Base-by-base conservation (phyloP, 2,113 vertebrate genomes). In the Chitala chitala region DNA sequence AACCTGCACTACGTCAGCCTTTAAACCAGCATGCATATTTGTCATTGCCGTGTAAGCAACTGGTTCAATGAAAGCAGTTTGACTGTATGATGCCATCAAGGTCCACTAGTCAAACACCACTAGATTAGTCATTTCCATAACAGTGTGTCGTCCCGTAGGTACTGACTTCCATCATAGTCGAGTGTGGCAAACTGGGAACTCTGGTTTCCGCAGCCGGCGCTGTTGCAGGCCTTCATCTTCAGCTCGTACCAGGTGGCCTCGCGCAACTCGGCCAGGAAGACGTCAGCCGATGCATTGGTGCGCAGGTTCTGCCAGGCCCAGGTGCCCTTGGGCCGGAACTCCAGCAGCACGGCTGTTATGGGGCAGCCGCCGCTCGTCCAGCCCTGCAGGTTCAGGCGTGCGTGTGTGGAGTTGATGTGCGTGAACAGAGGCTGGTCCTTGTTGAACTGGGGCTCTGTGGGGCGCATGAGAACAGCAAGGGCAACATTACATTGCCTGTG, bases 201-300 rank as follows among this genome's bases (percentile, higher is more conserved):
- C 89, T 99, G 94, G 63, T 99, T 98, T 64, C 96, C 95, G 42
- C 97, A 99, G 84, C 97, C 97, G 0, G 97, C 97, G 2, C 95
- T 98, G 93, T 99, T 99, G 78, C 97, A 99, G 0, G 95, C 96
- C 83, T 95, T 92, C 96, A 99, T 98, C 84, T 96, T 96, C 64
- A 99, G 87, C 85, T 98, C 96, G 3, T 98, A 99, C 97, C 97
- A 99, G 0, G 96, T 98, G 76, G 96, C 97, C 87, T 98, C 97
- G 0, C 94, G 94, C 76, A 98, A 90, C 76, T 98, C 97, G 0
- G 95, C 94, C 75, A 99, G 91, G 83, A 98, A 98, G 63, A 98
- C 92, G 73, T 98, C 96, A 2, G 84, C 74, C 0, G 95, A 95
- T 81, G 89, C 91, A 75, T 98, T 98, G 87, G 95, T 95, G 0